Evolutionary conservation across 2,888 invertebrate species (phyloP).

Genomic region (Plebejus melissa): DNA sequence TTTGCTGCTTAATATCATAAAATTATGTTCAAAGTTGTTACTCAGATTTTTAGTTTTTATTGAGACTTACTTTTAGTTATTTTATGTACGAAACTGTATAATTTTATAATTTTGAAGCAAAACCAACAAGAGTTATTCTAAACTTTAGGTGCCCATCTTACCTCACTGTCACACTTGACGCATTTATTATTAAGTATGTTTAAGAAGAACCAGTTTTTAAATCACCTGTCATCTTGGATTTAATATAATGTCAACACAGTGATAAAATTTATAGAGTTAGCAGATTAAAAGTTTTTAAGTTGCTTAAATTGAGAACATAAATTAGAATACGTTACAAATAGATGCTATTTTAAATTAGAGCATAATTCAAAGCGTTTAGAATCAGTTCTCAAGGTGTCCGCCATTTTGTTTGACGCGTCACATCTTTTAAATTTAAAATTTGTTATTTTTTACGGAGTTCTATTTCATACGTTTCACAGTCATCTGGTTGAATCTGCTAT

Average conservation of each 20-base stretch:
- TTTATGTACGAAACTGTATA: no score
- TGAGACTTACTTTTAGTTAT: no score
- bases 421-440: not conserved
- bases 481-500: no score
- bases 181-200: not conserved
- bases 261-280: not conserved
- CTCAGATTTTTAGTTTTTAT: no score
- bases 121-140: no score
- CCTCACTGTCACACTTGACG: not conserved
- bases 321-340: not conserved
- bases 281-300: not conserved
- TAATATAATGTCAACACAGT: not conserved
- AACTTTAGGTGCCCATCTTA: not conserved
- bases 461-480: no score
- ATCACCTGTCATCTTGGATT: constrained; percentile 3
- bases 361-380: not conserved
- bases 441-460: no score
- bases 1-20: no score
- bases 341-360: not conserved
- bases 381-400: not conserved
- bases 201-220: not conserved
- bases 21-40: no score
- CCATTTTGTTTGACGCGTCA: not conserved
- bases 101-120: no score
- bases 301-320: constrained; percentile 6